phyloP scores from a whole-genome alignment of 2,888 invertebrate species.

The Chymomyza fuscimana region DNA sequence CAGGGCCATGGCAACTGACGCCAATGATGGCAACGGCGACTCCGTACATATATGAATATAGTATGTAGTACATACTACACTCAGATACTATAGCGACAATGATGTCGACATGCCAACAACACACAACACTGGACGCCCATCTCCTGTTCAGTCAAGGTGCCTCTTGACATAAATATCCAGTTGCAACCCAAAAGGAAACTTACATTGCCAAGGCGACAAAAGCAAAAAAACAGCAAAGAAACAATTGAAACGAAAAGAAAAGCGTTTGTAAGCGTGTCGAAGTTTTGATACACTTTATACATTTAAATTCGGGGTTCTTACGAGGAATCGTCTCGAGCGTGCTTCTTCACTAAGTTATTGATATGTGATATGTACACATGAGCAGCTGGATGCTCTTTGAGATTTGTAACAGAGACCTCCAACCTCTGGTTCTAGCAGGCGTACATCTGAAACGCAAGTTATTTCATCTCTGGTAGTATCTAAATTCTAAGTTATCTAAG shows the following conservation, averaged over 20 bases:
- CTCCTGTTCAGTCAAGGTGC: constrained; percentile 45
- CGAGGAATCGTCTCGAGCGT: too few relatives aligned
- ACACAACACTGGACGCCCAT: neutral
- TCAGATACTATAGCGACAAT: neutral
- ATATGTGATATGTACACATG: too few relatives aligned
- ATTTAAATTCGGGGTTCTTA: too few relatives aligned
- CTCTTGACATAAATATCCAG: constrained; percentile 63
- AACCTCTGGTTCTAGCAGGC: too few relatives aligned
- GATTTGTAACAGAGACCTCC: too few relatives aligned
- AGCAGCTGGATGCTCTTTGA: too few relatives aligned
- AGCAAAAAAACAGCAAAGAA: constrained; percentile 12
- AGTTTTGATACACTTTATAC: neutral
- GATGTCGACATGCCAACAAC: neutral
- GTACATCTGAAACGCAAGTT: too few relatives aligned
- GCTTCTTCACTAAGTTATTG: too few relatives aligned
- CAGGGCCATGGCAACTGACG: constrained; percentile 38
- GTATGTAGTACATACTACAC: neutral
- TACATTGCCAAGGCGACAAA: constrained; percentile 37
- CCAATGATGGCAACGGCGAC: constrained; percentile 6
- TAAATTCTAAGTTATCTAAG: too few relatives aligned
- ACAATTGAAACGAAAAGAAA: neutral
- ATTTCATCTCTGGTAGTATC: too few relatives aligned
- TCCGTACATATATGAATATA: constrained; percentile 15
- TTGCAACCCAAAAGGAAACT: constrained; percentile 61
- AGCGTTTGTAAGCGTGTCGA: neutral